Percentiles rank a stretch among this genome's conserved stretches.
Evolutionary conservation across 2,113 vertebrate genomes (phyloP).

Genomic region (Scytalopus superciliaris): DNA sequence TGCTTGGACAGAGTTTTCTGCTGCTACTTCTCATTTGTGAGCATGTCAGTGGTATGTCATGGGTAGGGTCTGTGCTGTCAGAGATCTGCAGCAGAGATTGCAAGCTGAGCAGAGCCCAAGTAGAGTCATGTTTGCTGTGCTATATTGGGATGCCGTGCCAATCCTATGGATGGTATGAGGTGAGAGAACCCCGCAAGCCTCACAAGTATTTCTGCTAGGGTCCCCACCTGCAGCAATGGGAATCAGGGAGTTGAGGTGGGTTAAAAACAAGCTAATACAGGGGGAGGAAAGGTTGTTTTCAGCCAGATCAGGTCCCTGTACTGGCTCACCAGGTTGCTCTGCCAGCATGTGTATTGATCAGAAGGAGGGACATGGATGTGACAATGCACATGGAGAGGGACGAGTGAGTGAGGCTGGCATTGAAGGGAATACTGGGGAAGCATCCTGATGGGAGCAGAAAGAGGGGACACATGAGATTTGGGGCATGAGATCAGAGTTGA

Average conservation of each 20-base stretch:
- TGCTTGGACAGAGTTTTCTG: neutral
- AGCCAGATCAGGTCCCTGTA: neutral
- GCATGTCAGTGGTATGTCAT: neutral
- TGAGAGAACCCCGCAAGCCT: fast-evolving
- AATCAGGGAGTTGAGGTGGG: neutral
- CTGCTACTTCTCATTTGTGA: neutral
- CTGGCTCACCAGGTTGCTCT: neutral
- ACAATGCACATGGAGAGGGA: neutral
- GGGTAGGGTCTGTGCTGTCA: neutral
- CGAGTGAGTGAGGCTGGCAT: neutral
- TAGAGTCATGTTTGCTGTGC: neutral
- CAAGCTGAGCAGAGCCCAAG: neutral
- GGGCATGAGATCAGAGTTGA: neutral
- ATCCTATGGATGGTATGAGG: fast-evolving
- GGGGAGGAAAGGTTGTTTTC: fast-evolving
- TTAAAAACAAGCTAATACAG: neutral
- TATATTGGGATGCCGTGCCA: fast-evolving
- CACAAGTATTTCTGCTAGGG: neutral
- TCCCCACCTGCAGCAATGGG: fast-evolving
- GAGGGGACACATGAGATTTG: neutral
- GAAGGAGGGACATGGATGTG: neutral
- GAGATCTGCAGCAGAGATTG: neutral
- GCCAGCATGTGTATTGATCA: fast-evolving
- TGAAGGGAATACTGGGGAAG: neutral
- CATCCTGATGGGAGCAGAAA: neutral